Evolutionary conservation across 2,113 vertebrate species (phyloP).

Genomic region (Grus americana): DNA sequence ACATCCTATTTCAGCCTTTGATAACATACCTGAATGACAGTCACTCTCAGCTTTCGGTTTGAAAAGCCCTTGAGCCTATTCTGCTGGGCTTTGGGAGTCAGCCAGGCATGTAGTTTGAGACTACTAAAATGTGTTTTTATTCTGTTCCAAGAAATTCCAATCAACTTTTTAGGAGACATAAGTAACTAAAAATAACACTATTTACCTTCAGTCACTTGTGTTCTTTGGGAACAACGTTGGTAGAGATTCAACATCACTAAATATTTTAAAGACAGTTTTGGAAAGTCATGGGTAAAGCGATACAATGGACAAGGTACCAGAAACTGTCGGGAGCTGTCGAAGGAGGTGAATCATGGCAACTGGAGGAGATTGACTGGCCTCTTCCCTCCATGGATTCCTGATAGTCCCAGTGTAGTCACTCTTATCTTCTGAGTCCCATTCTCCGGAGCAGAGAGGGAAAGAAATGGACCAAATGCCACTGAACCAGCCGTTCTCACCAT

Average conservation of each 20-base stretch:
- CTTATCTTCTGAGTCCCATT: not conserved
- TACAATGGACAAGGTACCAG: not conserved
- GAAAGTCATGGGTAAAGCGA: not conserved
- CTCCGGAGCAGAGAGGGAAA: not conserved
- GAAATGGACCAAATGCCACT: not conserved
- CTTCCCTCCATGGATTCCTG: not conserved
- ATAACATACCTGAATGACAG: not conserved
- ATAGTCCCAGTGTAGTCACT: not conserved
- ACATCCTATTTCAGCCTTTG: not conserved
- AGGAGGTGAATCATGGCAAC: not conserved
- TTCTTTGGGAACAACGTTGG: not conserved
- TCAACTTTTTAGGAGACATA: not conserved
- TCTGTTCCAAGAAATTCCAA: not conserved
- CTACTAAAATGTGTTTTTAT: not conserved
- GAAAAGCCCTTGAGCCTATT: not conserved
- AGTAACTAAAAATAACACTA: not conserved
- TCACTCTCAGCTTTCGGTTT: not conserved
- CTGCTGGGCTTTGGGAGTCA: not conserved
- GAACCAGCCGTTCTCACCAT: not conserved
- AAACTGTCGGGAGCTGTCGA: not conserved
- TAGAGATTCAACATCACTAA: not conserved
- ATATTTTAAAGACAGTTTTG: not conserved
- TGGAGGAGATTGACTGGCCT: not conserved
- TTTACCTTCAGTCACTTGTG: not conserved
- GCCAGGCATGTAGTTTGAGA: not conserved